Conservation (phyloP, 53 echinoderm and acorn worm species). For the Stichopus horrens region DNA sequence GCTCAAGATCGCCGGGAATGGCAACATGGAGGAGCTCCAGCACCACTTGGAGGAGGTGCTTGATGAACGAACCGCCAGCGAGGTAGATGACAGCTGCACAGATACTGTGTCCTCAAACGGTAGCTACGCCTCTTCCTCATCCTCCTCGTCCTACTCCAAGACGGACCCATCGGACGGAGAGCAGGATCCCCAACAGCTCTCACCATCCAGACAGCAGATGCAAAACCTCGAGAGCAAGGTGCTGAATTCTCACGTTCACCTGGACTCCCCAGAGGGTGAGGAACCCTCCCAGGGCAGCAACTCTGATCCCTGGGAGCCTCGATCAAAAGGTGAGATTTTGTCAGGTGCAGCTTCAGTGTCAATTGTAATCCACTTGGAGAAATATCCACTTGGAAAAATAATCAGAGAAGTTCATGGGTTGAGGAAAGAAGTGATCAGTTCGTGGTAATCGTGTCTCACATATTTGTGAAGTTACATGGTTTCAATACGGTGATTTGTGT, state of each 20-base stretch:
- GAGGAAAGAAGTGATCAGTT: too few species aligned
- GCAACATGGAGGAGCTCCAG: constrained; percentile 95
- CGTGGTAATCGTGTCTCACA: too few species aligned
- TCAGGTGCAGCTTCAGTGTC: not conserved
- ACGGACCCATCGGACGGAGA: constrained; percentile 17
- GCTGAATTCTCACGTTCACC: constrained; percentile 17
- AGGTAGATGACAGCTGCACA: constrained; percentile 2
- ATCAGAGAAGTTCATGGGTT: too few species aligned
- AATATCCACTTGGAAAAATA: not conserved
- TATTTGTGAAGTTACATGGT: too few species aligned
- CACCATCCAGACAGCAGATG: constrained; percentile 18
- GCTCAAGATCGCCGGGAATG: constrained; percentile 92
- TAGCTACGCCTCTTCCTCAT: not conserved
- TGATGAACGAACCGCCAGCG: constrained; percentile 65
- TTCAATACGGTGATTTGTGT: too few species aligned
- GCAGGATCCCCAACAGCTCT: not conserved
- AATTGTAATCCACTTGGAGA: not conserved
- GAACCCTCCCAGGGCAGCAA: constrained; percentile 19
- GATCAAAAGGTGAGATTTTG: constrained; percentile 54
- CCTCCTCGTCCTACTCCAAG: not conserved
- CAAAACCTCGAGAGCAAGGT: constrained; percentile 32
- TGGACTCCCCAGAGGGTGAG: constrained; percentile 20
- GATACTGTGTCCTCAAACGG: not conserved
- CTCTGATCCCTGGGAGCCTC: constrained; percentile 78
- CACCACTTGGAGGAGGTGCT: constrained; percentile 87